These are phyloP conservation scores for Blastobasis adustella DNA, from an alignment of 2,888 invertebrate genomes.

Conservation along the genomic window DNA sequence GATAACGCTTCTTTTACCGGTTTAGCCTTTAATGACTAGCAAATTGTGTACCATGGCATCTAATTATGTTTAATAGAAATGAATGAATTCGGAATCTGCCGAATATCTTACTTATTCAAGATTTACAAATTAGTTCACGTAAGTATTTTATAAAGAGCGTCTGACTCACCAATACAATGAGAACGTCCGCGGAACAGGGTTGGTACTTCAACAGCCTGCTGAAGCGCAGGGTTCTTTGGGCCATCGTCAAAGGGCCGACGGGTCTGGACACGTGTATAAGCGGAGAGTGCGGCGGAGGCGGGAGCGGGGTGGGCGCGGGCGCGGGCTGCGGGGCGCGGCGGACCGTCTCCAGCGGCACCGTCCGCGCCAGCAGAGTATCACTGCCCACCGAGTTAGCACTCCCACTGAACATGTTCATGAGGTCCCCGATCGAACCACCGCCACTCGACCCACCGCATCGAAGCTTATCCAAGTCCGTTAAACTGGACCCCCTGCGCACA, in stretches of 20 bases:
- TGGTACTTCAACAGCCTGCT: constrained; percentile 80
- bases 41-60: too few relatives aligned
- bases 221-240: constrained; percentile 80
- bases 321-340: constrained; percentile 58
- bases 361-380: constrained; percentile 81
- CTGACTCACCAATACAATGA: constrained; percentile 57
- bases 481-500: constrained; percentile 81
- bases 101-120: too few relatives aligned
- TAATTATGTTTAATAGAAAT: too few relatives aligned
- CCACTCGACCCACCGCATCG: constrained; percentile 61
- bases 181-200: constrained; percentile 68
- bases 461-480: constrained; percentile 83
- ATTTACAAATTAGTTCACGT: too few relatives aligned
- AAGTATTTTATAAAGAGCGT: constrained; percentile 1
- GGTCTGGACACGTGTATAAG: constrained; percentile 58
- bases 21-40: too few relatives aligned
- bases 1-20: too few relatives aligned
- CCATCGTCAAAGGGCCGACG: constrained; percentile 77
- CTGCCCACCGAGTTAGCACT: constrained; percentile 82
- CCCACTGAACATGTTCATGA: constrained; percentile 86
- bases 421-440: constrained; percentile 82
- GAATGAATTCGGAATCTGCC: too few relatives aligned
- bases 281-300: constrained; percentile 43
- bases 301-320: constrained; percentile 57
- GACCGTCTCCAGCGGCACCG: constrained; percentile 84